phyloP scores from a whole-genome alignment of 2,888 invertebrate genomes.

The Heliconius charithonia region DNA sequence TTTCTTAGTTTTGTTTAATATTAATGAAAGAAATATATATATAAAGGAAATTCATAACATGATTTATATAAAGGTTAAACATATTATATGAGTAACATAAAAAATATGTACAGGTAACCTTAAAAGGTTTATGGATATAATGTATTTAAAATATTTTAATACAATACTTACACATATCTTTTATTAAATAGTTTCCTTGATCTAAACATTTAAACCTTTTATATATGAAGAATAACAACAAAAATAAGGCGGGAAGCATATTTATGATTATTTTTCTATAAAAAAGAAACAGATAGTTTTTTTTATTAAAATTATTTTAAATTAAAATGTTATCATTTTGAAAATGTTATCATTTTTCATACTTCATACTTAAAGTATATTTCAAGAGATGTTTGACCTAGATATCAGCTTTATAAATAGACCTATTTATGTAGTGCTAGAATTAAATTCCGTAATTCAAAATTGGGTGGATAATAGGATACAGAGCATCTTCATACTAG shows the following conservation, averaged over 20 bases:
- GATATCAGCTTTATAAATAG: neutral
- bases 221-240: neutral
- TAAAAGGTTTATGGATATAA: neutral
- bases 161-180: neutral
- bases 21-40: neutral
- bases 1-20: neutral
- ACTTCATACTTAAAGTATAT: too few species aligned
- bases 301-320: too few species aligned
- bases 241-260: neutral
- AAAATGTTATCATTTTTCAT: too few species aligned
- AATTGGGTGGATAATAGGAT: too few species aligned
- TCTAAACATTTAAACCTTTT: slow-evolving; percentile 4
- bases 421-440: neutral
- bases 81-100: neutral
- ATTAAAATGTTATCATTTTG: too few species aligned
- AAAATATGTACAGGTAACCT: neutral
- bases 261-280: neutral
- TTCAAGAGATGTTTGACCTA: slow-evolving; percentile 8
- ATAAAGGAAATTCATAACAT: neutral
- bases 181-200: neutral
- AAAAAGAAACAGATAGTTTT: too few species aligned
- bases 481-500: too few species aligned
- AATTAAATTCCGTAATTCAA: neutral
- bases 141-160: neutral
- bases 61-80: slow-evolving; percentile 2